Base-by-base conservation (phyloP, 2,113 vertebrate genomes). In the Ariopsis seemanni region DNA sequence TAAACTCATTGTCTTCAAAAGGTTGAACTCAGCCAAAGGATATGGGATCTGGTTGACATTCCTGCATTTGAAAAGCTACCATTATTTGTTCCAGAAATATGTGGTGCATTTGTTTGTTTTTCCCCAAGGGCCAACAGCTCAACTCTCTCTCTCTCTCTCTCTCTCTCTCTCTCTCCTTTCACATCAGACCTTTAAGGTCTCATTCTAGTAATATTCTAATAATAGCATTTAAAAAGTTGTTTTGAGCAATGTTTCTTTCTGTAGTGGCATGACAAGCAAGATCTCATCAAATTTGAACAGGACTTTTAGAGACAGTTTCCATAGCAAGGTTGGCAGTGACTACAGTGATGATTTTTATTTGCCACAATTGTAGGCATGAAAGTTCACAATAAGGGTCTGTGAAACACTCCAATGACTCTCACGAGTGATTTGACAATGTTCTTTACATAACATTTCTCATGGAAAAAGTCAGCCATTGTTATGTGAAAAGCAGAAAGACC, bases 121-220 rank as follows among this genome's bases (percentile, higher is more conserved):
- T 82, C 84, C 72, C 85, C 58, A 60, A 78, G 78, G 85, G 77
- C 89, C 42, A 85, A 82, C 25, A 82, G 63, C 12, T 65, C 55
- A 58, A 25, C 48, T 72, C 30, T 84, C 15, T 67, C 25, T 67
- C 63, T 67, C 34, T 42, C 34, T 42, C 34, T 42, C 34, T 34
- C 34, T 42, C 34, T 65, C 57, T 10, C 63, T 6, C 17, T 55
- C 63, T 84, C 50, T 74, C 30, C 8, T 8, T 48, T 79, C 6
- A 42, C 48, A 57, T 74, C n/a, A 87, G 69, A 83, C n/a, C 34
- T 53, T 82, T 57, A 62, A 62, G 10, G 15, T 34, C 71, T 15
- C 15, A 12, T 20, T 34, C 34, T 34, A 34, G 34, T 34, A 34
- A 34, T 75, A 65, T 74, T 53, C 80, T 82, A 81, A 85, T 62